Evolutionary conservation across 2,113 vertebrate species (phyloP).

Genomic region (Hiodon tergisus): DNA sequence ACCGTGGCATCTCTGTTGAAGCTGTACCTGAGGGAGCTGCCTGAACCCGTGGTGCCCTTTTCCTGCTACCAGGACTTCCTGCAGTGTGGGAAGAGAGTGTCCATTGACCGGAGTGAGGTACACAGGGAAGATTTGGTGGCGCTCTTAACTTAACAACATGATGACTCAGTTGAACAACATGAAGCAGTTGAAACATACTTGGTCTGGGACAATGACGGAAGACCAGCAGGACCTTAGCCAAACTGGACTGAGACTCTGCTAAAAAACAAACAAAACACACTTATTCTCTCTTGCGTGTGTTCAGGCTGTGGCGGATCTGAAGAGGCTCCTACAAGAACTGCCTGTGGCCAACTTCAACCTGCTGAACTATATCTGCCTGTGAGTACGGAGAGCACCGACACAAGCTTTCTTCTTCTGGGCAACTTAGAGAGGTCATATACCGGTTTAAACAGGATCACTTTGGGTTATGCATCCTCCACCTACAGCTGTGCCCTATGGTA

Average conservation of each 20-base stretch:
- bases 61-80: conserved; percentile 62
- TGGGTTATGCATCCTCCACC: too few relatives aligned
- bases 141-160: neutral
- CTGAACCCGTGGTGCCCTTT: conserved; percentile 67
- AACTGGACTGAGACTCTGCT: neutral
- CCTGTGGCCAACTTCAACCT: conserved; percentile 68
- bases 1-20: conserved; percentile 70
- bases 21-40: conserved; percentile 68
- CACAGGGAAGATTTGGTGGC: neutral
- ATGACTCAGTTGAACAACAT: neutral
- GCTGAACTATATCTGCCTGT: conserved; percentile 68
- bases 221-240: too few relatives aligned
- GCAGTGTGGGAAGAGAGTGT: conserved; percentile 51
- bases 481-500: too few relatives aligned
- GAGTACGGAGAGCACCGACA: conserved; percentile 20
- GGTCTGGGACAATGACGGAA: too few relatives aligned
- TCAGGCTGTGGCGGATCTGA: conserved; percentile 58
- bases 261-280: neutral
- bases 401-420: too few relatives aligned
- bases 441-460: too few relatives aligned
- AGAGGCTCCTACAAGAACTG: conserved; percentile 57
- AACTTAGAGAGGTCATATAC: too few relatives aligned
- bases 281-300: neutral
- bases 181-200: neutral
- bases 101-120: conserved; percentile 50